phyloP scores from a whole-genome alignment of 2,797 vertebrate genomes.

The Mus spretus region DNA sequence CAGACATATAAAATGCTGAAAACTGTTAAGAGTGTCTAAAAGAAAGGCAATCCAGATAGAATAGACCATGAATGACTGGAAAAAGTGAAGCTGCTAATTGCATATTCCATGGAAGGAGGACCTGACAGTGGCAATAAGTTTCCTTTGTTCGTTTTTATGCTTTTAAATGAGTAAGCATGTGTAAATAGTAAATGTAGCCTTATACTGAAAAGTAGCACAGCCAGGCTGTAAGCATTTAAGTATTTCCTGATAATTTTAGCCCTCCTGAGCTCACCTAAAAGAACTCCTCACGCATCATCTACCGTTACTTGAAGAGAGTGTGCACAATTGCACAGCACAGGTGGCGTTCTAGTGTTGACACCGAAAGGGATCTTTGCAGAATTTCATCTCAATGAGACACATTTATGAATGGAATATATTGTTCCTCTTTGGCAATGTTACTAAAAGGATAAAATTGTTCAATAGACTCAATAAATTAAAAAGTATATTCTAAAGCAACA shows the following conservation, averaged over 20 bases:
- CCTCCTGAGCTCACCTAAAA: not conserved
- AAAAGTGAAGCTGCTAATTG: not conserved
- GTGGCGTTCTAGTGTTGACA: not conserved
- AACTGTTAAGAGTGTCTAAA: not conserved
- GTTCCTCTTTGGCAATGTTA: constrained; percentile 1
- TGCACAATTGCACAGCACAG: not conserved
- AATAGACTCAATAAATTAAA: constrained; percentile 2
- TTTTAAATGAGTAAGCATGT: constrained; percentile 6
- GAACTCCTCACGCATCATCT: not conserved
- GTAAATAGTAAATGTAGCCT: constrained; percentile 5
- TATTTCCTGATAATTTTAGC: constrained; percentile 25
- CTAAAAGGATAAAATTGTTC: not conserved
- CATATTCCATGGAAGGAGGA: not conserved
- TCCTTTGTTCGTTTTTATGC: not conserved
- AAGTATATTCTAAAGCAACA: not conserved
- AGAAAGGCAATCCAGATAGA: not conserved
- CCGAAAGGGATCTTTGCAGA: not conserved
- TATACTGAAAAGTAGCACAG: constrained; percentile 20
- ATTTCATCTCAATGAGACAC: constrained; percentile 1
- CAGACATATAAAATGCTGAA: constrained; percentile 21
- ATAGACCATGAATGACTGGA: not conserved
- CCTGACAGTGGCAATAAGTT: not conserved
- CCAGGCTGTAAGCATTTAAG: constrained; percentile 19
- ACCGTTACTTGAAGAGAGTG: not conserved
- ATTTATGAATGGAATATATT: not conserved